Evolutionary conservation across 1,140 invertebrate species (phyloP), one percentile per base, ranked within the genome.

Genomic region (Fopius arisanus): DNA sequence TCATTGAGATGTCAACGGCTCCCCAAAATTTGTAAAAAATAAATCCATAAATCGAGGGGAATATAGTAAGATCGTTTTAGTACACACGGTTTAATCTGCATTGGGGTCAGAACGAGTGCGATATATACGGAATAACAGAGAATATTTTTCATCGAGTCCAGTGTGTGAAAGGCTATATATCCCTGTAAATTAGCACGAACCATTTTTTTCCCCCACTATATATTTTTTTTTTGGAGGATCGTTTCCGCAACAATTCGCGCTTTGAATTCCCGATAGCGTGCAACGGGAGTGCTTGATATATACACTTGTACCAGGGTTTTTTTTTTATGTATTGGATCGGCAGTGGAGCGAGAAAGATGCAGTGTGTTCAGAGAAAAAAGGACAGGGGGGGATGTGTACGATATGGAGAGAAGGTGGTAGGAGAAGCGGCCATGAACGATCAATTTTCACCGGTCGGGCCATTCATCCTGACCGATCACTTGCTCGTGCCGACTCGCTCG

Each of bases 391-490:
- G 9, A n/a, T 23, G 54, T 59, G 19, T 28, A 59, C 54, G 54
- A 40, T 62, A 62, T 33, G 28, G 26, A 63, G 31, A 19, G 21
- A 37, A 19, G 19, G 29, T 41, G 31, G 23, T 21, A 33, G 10
- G 59, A 40, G 33, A 14, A 40, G 16, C 16, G 23, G 37, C 23
- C 33, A 63, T 40, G 68, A 70, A 76, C 62, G 68, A 76, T 76
- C 75, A 73, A 76, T 76, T 76, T 73, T 70, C 71, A 76, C 72
- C 31, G 67, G 59, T 73, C 73, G 63, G 12, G 62, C 75, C 72
- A 76, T 76, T 76, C 71, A 76, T 76, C 68, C 68, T 70, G 48
- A 54, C 43, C 75, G 37, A 74, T 76, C 75, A 70, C 71, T 75
- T 26, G 14, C 41, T 69, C 40, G 29, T 62, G 51, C 51, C 40